Evolutionary conservation across 2,888 invertebrate species (phyloP), one percentile per base, ranked within the genome.

Genomic region (Spicauda simplicius): DNA sequence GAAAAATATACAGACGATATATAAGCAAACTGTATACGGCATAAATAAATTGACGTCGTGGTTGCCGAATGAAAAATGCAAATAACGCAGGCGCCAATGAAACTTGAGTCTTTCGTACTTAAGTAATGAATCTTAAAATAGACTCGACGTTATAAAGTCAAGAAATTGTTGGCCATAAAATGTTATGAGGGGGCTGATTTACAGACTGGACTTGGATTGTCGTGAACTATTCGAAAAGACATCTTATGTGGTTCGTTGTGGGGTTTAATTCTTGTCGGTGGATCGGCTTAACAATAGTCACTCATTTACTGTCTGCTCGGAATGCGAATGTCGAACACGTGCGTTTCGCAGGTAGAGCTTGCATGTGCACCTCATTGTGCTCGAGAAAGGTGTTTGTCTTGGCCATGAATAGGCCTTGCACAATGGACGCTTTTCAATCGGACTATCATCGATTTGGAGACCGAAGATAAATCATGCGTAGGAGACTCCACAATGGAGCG

Each of bases 321-420:
- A 87, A 88, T 86, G 87, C 84, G 87, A 88, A 89, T 84, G 78
- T 81, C 76, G 87, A 89, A 91, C 92, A 93, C 92, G 93, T 92
- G 93, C 90, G 90, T 85, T 62, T 77, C 75, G 86, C 91, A 92
- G 92, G 92, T 92, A 92, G 84, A 84, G 71, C 73, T 84, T 79
- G 86, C 91, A 91, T 91, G 92, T 92, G 91, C 89, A 90, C 83
- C 78, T 77, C 79, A 89, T 91, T 91, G 91, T 91, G 77, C 80
- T 71, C 74, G 74, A 74, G 83, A 85, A 86, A 87, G 82, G 85
- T 87, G 86, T 89, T 86, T 84, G 88, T 88, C 86, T 88, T 82
- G 72, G 71, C 69, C 71, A 70, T 85, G 85, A 85, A 90, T 86
- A 87, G 83, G 82, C 81, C 83, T 78, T 93, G 92, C 91, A 92